These are phyloP conservation scores for Physella acuta DNA, from an alignment of 1,140 invertebrate species.

Conservation along the genomic window DNA sequence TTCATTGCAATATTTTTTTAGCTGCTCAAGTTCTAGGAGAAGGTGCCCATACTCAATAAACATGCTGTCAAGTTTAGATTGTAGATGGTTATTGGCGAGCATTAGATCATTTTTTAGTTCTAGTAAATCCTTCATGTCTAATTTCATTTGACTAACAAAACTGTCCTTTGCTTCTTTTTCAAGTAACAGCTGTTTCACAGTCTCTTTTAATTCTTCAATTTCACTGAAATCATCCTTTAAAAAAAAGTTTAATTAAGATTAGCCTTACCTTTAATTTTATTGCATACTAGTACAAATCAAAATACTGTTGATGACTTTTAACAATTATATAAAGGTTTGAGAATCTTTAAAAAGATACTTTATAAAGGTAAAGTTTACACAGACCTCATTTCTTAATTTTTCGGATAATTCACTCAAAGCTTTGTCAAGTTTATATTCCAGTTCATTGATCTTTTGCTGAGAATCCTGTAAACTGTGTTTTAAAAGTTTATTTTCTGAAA, in stretches of 20 bases:
- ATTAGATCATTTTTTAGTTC: not conserved
- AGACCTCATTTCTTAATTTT: not conserved
- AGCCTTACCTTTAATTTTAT: too few species aligned
- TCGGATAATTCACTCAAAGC: not conserved
- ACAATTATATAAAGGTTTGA: too few species aligned
- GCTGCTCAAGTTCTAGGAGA: slow-evolving; percentile 30
- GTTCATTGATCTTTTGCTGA: slow-evolving; percentile 14
- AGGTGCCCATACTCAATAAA: slow-evolving; percentile 28
- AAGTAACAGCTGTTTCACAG: slow-evolving; percentile 26
- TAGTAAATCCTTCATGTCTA: not conserved
- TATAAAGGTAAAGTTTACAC: too few species aligned
- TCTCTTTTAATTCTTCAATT: slow-evolving; percentile 30
- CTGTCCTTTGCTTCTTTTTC: slow-evolving; percentile 24
- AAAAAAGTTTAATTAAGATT: too few species aligned
- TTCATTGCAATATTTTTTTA: slow-evolving; percentile 31
- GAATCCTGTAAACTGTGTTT: slow-evolving; percentile 7
- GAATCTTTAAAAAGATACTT: too few species aligned
- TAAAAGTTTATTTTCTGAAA: slow-evolving; percentile 12
- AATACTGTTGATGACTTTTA: too few species aligned
- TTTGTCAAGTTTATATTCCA: slow-evolving; percentile 15
- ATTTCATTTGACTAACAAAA: slow-evolving; percentile 1
- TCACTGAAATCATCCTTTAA: too few species aligned
- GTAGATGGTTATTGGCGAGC: not conserved
- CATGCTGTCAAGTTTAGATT: slow-evolving; percentile 14
- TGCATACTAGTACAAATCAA: too few species aligned